These are phyloP conservation scores for Campylomormyrus numenius DNA, from an alignment of 2,113 vertebrate species.

Conservation along the genomic window DNA sequence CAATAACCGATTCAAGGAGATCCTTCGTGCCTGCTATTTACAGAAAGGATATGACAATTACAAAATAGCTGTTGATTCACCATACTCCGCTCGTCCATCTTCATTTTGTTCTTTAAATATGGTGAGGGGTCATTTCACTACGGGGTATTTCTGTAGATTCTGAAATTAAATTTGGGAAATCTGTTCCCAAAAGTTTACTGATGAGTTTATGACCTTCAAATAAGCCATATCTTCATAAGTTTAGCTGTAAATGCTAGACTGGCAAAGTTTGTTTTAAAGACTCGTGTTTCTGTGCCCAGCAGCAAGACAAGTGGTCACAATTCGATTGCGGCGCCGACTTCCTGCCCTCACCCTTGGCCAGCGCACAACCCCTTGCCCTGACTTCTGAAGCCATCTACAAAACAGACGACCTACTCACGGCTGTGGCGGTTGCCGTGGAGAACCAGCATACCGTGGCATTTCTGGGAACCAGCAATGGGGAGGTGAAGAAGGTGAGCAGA, in stretches of 20 bases:
- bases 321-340: constrained; percentile 82
- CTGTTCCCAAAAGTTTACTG: background rate
- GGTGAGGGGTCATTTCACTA: background rate
- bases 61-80: constrained; percentile 66
- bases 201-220: background rate
- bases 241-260: background rate
- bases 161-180: background rate
- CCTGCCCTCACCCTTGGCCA: constrained; percentile 84
- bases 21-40: constrained; percentile 73
- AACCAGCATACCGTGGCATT: constrained; percentile 75
- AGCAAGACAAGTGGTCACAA: constrained; percentile 23
- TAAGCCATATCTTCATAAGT: background rate
- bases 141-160: background rate
- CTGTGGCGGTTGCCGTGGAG: constrained; percentile 74
- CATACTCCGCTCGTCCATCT: constrained; percentile 59
- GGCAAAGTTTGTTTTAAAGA: background rate
- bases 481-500: constrained; percentile 66
- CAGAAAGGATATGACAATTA: constrained; percentile 9
- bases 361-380: constrained; percentile 57
- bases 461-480: constrained; percentile 73
- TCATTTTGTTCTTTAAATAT: background rate
- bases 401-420: constrained; percentile 63
- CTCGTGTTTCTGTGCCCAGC: background rate
- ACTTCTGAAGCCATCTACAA: constrained; percentile 27
- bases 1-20: constrained; percentile 66